Conservation (phyloP, 2,113 vertebrate species). For the Toxotes jaculatrix region DNA sequence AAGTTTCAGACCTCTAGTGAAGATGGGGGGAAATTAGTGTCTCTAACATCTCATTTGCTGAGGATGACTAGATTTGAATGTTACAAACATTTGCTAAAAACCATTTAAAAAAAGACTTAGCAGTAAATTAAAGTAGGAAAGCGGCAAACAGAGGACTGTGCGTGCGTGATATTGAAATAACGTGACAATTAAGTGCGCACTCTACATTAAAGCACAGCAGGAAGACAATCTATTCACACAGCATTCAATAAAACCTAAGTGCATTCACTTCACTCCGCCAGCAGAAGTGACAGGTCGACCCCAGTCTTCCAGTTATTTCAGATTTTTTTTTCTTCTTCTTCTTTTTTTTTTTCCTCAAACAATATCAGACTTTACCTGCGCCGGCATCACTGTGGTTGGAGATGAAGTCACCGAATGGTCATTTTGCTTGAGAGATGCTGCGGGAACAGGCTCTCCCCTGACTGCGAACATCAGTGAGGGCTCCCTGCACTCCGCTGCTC, state of each 20-base stretch:
- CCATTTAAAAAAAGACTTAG: background rate
- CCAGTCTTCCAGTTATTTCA: background rate
- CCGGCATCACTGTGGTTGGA: slow-evolving; percentile 80
- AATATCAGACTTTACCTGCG: slow-evolving; percentile 70
- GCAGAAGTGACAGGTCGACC: slow-evolving; percentile 13
- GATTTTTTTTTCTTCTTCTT: background rate
- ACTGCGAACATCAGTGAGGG: slow-evolving; percentile 73
- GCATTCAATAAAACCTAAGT: slow-evolving; percentile 36
- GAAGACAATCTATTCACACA: slow-evolving; percentile 13
- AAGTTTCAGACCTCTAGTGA: slow-evolving; percentile 55
- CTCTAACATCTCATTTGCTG: background rate
- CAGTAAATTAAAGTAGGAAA: background rate
- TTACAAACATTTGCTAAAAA: background rate
- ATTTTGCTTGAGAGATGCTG: slow-evolving; percentile 80
- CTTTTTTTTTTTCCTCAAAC: background rate
- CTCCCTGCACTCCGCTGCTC: slow-evolving; percentile 78
- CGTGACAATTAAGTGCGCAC: slow-evolving; percentile 40
- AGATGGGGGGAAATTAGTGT: slow-evolving; percentile 1
- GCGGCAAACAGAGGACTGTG: background rate
- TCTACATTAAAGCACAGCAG: slow-evolving; percentile 18
- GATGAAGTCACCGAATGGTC: slow-evolving; percentile 80
- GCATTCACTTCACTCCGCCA: slow-evolving; percentile 10
- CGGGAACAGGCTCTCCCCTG: slow-evolving; percentile 75
- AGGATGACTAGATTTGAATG: background rate
- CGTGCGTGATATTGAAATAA: slow-evolving; percentile 3